Base-by-base conservation (phyloP, 92 coral and sea anemone species). In the Heliopora coerulea region DNA sequence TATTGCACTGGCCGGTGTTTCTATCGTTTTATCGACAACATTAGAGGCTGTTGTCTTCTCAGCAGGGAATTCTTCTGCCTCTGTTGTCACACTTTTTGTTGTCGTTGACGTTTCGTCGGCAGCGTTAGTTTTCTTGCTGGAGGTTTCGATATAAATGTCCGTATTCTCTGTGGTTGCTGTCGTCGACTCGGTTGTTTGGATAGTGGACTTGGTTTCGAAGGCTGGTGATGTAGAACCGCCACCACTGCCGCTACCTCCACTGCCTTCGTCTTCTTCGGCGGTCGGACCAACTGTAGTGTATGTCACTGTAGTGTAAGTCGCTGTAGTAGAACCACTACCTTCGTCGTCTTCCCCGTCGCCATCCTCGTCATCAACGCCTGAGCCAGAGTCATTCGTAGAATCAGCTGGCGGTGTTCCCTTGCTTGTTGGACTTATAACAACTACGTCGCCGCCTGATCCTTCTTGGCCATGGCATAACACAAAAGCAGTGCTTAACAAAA, bases 191-290 rank as follows among this genome's bases (percentile, higher is more conserved):
- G 63, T 2, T 19, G 17, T 19, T 12, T 12, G 6, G 42, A 37
- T 4, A 37, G 42, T 37, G n/a, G n/a, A n/a, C n/a, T n/a, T n/a
- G n/a, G n/a, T 26, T 1, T 26, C 64, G 10, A 37, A 8, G 2
- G 64, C 21, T 27, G 64, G 10, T 29, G 64, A 6, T 2, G 52
- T 46, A 3, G 63, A 58, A 31, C 21, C 63, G 25, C 32, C 4
- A 46, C 63, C 63, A 25, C 63, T 58, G 33, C 63, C 63, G 19
- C 63, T 65, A 0, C 56, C 46, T 31, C 56, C 46, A 56, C 46
- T 39, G 11, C 46, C 46, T 35, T 19, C 44, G 30, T 5, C 25
- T 15, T 56, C 61, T 56, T 28, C 61, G 31, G 29, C 30, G 33
- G 10, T 15, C n/a, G 14, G 14, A 46, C n/a, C 17, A 37, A 37